Evolutionary conservation across 2,888 invertebrate genomes (phyloP).

Genomic region (Hecatera dysodea): DNA sequence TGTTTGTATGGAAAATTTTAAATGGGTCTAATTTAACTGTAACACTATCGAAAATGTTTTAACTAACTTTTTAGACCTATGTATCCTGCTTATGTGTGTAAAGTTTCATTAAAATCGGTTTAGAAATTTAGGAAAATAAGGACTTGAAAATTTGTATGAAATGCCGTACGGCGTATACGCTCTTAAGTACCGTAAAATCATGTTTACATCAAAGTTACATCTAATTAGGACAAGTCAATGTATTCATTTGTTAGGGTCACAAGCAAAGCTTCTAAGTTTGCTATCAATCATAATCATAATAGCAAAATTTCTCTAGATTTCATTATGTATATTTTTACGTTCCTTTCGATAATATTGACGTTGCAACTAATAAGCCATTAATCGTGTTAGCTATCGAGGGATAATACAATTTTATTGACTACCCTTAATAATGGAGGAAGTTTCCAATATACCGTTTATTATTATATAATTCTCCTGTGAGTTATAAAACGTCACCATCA

Average conservation of each 20-base stretch:
- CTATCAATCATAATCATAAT: conserved; percentile 12
- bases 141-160: no score
- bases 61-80: no score
- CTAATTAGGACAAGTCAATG: conserved; percentile 5
- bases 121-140: no score
- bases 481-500: not conserved
- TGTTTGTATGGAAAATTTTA: no score
- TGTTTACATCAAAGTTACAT: not conserved
- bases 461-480: not conserved
- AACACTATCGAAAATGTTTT: no score
- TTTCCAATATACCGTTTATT: not conserved
- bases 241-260: conserved; percentile 15
- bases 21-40: no score
- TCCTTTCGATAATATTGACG: not conserved
- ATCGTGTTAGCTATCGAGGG: not conserved
- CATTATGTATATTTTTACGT: no score
- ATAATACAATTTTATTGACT: not conserved
- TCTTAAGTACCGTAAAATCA: not conserved
- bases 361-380: not conserved
- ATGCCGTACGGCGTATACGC: no score
- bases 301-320: not conserved
- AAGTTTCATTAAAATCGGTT: no score
- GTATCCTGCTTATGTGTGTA: no score
- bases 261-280: conserved; percentile 7
- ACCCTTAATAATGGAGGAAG: not conserved